Percentiles rank a stretch among this genome's conserved stretches.
These are phyloP conservation scores for Ormyrus pomaceus DNA, from an alignment of 2,888 invertebrate species.

Conservation along the genomic window DNA sequence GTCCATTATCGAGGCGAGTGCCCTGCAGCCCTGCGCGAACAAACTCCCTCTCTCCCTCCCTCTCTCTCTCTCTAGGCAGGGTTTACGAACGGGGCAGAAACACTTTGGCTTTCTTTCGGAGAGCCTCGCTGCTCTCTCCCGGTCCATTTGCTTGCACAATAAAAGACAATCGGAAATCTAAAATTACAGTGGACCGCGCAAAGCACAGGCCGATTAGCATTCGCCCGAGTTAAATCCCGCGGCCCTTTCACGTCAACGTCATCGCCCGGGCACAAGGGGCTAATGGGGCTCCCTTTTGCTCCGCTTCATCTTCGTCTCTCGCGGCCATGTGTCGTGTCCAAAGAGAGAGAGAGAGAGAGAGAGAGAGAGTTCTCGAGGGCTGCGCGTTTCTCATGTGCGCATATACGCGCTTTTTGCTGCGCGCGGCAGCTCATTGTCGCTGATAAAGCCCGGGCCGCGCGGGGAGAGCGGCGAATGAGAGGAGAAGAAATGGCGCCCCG, in stretches of 20 bases:
- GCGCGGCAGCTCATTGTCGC: slow-evolving; percentile 23
- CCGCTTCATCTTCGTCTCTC: slow-evolving; percentile 11
- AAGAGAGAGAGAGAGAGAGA: too few relatives aligned
- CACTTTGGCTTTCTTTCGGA: slow-evolving; percentile 49
- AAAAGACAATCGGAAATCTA: slow-evolving; percentile 56
- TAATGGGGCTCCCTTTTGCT: slow-evolving; percentile 53
- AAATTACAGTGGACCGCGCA: slow-evolving; percentile 55
- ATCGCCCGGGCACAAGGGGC: slow-evolving; percentile 46
- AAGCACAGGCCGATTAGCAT: slow-evolving; percentile 60
- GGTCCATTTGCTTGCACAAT: slow-evolving; percentile 23
- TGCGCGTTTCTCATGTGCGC: slow-evolving; percentile 15
- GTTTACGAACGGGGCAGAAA: slow-evolving; percentile 27
- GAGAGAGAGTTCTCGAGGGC: slow-evolving; percentile 35
- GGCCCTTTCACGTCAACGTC: slow-evolving; percentile 60
- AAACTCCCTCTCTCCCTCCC: neutral
- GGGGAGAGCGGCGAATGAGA: neutral
- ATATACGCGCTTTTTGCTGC: slow-evolving; percentile 6
- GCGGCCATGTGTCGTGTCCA: slow-evolving; percentile 54
- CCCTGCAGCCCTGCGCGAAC: neutral
- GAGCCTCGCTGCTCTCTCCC: neutral
- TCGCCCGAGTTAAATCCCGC: slow-evolving; percentile 59
- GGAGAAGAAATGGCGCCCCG: neutral
- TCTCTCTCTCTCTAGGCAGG: neutral
- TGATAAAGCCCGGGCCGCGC: slow-evolving; percentile 24
- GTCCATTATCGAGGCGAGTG: slow-evolving; percentile 52